A percentile compares a stretch with the other conserved stretches of the same genome.
Conservation (phyloP, 2,797 vertebrate genomes). For the Alosa sapidissima region DNA sequence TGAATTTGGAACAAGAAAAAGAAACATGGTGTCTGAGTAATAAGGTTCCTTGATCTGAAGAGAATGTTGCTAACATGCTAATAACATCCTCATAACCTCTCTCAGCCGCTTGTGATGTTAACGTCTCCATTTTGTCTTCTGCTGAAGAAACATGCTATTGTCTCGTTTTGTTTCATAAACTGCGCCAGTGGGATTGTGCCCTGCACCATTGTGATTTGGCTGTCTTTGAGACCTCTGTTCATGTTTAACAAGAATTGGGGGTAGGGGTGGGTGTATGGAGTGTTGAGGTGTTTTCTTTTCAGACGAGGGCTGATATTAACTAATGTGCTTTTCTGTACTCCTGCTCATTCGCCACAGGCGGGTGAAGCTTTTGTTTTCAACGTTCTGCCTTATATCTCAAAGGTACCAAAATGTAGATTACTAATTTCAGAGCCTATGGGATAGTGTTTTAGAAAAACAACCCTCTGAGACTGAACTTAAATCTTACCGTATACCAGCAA, state of each 20-base stretch:
- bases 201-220: background rate
- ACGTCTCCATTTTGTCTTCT: slow-evolving; percentile 13
- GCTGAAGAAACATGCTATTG: background rate
- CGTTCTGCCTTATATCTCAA: slow-evolving; percentile 47
- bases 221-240: background rate
- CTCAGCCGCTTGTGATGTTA: slow-evolving; percentile 17
- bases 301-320: background rate
- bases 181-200: background rate
- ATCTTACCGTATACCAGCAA: slow-evolving; percentile 20
- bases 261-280: background rate
- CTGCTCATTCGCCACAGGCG: background rate
- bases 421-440: background rate
- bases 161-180: background rate
- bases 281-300: background rate
- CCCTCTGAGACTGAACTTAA: slow-evolving; percentile 9
- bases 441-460: background rate
- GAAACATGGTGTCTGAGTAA: background rate
- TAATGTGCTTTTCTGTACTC: background rate
- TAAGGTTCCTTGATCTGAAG: slow-evolving; percentile 63
- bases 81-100: slow-evolving; percentile 8
- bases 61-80: slow-evolving; percentile 47
- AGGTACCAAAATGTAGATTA: slow-evolving; percentile 40
- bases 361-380: background rate
- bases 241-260: background rate
- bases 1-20: slow-evolving; percentile 51